Conservation (phyloP, 2,888 invertebrate species). For the Arctia plantaginis region DNA sequence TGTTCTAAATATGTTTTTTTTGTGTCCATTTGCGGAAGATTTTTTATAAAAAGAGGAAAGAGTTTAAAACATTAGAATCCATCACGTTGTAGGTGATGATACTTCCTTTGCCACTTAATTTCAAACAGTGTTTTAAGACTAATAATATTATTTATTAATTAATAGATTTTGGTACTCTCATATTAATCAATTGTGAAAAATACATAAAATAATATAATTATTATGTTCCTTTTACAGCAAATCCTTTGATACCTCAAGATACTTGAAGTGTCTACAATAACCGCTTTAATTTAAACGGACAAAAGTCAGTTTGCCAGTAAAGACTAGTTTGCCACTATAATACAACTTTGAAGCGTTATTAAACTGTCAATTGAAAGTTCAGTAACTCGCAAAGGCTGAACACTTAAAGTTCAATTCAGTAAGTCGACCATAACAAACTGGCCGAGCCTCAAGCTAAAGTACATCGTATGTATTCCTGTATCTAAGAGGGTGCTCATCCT, state of each 20-base stretch:
- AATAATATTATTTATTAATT: too few relatives aligned
- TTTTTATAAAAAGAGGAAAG: too few relatives aligned
- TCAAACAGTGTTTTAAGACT: too few relatives aligned
- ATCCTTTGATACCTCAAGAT: not conserved
- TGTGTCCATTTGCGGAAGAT: too few relatives aligned
- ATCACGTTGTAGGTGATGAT: too few relatives aligned
- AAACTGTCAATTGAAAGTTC: not conserved
- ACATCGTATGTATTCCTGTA: conserved; percentile 20
- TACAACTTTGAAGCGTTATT: not conserved
- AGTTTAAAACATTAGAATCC: too few relatives aligned
- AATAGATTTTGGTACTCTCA: too few relatives aligned
- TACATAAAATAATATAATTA: not conserved
- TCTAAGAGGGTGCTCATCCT: conserved; percentile 47
- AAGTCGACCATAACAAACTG: conserved; percentile 24
- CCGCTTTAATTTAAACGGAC: not conserved
- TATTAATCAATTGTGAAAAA: too few relatives aligned
- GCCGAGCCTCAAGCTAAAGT: conserved; percentile 12
- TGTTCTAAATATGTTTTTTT: too few relatives aligned
- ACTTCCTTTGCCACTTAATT: too few relatives aligned
- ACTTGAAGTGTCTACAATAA: not conserved
- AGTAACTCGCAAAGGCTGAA: conserved; percentile 1
- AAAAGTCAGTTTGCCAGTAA: too few relatives aligned
- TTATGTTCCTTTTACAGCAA: not conserved
- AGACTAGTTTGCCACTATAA: not conserved
- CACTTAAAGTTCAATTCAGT: conserved; percentile 16